Base-by-base conservation (phyloP, 2,797 vertebrate genomes). In the Lutjanus argentimaculatus region DNA sequence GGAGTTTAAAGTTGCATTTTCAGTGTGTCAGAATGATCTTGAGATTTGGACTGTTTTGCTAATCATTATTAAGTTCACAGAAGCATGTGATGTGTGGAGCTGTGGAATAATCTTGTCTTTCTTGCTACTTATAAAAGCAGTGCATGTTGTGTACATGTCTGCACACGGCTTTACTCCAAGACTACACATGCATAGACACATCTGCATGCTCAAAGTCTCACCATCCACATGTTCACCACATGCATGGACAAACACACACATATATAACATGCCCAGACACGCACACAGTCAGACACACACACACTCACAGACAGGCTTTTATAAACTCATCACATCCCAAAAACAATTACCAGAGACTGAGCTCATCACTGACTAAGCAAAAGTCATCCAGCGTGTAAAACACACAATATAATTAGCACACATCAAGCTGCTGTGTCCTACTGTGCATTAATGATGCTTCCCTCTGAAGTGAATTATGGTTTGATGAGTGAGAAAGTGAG, bases 331-430 rank as follows among this genome's bases (percentile, higher is more conserved):
- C 93, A 94, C 89, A 91, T 91, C 83, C 85, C 89, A 92, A 95
- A 95, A 93, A 95, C 91, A 96, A 95, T 95, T 95, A 95, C 92
- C 90, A 85, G 87, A 91, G 87, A 94, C 89, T 92, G 92, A 91
- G 93, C 91, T 94, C 94, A 94, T 95, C 90, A 93, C 91, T 93
- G 93, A 95, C 93, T 93, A 93, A 94, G 92, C 92, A 95, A 93
- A 95, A 93, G 88, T 92, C 91, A 93, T 92, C 88, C 89, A 92
- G 92, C 92, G 91, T 95, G 93, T 93, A 95, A 94, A 95, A 94
- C 93, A 95, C 92, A 95, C 95, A 95, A 91, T 94, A 94, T 95
- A 95, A 96, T 96, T 96, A 95, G 91, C 92, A 91, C 92, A 91
- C 90, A 94, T 93, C 93, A 94, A 92, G 93, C 92, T 91, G 91